phyloP scores from a whole-genome alignment of 2,888 invertebrate genomes.

The Pyrgus malvae region DNA sequence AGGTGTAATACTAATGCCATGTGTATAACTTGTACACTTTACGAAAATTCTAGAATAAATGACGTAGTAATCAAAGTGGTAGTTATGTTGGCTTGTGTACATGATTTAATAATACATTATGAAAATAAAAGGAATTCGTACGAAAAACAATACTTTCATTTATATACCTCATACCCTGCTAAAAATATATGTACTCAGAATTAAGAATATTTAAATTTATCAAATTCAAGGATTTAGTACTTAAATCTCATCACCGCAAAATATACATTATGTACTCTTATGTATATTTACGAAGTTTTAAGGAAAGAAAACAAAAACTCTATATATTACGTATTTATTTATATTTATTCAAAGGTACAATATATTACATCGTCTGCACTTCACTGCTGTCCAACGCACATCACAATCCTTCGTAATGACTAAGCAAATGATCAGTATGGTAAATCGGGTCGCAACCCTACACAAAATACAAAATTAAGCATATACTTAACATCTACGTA shows the following conservation, averaged over 20 bases:
- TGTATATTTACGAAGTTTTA: too few relatives aligned
- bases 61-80: conserved; percentile 20
- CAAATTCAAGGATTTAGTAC: too few relatives aligned
- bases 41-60: conserved; percentile 8
- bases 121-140: conserved; percentile 66
- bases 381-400: conserved; percentile 65
- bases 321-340: conserved; percentile 82
- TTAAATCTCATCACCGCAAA: too few relatives aligned
- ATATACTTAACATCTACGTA: conserved; percentile 68
- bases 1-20: conserved; percentile 17
- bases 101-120: conserved; percentile 67
- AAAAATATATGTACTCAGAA: not conserved
- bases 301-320: conserved; percentile 40
- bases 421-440: conserved; percentile 74
- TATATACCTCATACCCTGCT: not conserved
- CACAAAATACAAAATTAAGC: conserved; percentile 78
- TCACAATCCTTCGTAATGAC: conserved; percentile 71
- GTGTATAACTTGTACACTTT: conserved; percentile 19
- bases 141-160: conserved; percentile 41
- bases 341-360: conserved; percentile 80
- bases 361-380: conserved; percentile 79
- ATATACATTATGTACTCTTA: too few relatives aligned
- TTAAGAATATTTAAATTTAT: too few relatives aligned
- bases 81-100: conserved; percentile 34
- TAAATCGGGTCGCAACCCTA: conserved; percentile 66